Conservation (phyloP, 2,888 invertebrate genomes). For the Hanleya hanleyi region DNA sequence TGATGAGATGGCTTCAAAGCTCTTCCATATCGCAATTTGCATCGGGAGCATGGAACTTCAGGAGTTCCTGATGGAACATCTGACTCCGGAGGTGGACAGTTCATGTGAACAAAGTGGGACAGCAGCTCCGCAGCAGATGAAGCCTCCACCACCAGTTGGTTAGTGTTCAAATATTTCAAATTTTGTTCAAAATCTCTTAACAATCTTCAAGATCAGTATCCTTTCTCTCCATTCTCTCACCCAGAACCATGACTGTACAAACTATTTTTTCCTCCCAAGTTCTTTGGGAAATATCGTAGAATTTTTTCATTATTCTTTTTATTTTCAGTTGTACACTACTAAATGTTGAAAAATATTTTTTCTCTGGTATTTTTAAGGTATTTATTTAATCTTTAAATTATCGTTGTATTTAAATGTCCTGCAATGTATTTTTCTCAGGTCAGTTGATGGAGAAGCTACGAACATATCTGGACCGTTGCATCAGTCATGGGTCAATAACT, state of each 20-base stretch:
- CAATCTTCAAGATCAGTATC: background rate
- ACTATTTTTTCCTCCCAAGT: no score
- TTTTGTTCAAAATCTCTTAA: background rate
- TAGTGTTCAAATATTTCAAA: background rate
- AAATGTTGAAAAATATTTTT: no score
- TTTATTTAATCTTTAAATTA: no score
- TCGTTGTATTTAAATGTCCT: no score
- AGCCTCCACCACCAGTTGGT: conserved; percentile 16
- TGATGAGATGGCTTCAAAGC: conserved; percentile 39
- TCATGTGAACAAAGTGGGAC: background rate
- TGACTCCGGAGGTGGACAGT: background rate
- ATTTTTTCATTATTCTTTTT: no score
- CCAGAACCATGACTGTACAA: no score
- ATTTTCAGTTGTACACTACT: no score
- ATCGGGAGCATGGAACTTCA: conserved; percentile 52
- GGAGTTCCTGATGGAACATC: conserved; percentile 25
- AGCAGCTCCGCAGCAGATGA: background rate
- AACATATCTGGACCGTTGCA: conserved; percentile 61
- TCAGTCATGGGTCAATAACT: conserved; percentile 56
- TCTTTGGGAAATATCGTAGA: no score
- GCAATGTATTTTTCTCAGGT: conserved; percentile 39
- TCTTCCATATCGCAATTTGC: conserved; percentile 63
- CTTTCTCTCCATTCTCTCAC: no score
- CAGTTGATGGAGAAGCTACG: conserved; percentile 48
- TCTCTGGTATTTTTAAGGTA: no score